Evolutionary conservation across 2,113 vertebrate genomes (phyloP).

Genomic region (Myrmophylax atrothorax): DNA sequence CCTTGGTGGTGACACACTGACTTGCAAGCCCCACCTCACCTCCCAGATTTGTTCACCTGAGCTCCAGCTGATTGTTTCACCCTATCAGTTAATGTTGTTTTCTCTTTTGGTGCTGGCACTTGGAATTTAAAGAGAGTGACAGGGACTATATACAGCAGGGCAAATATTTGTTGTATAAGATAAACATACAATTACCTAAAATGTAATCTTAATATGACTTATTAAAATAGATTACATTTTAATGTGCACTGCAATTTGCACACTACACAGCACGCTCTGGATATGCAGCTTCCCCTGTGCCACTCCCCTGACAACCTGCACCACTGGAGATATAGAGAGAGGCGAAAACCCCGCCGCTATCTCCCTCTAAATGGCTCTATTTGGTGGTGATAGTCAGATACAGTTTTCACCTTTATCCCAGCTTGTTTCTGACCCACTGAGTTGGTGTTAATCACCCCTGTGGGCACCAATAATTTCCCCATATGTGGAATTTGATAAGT

Average conservation of each 20-base stretch:
- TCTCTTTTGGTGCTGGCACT: constrained; percentile 1
- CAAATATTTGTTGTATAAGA: constrained; percentile 74
- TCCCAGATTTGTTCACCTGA: not conserved
- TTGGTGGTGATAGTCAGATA: constrained; percentile 92
- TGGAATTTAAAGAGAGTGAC: constrained; percentile 46
- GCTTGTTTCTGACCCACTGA: constrained; percentile 93
- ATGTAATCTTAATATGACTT: constrained; percentile 81
- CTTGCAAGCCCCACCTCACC: not conserved
- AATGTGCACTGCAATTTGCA: constrained; percentile 79
- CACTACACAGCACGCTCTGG: constrained; percentile 59
- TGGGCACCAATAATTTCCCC: constrained; percentile 95
- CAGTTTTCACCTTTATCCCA: constrained; percentile 92
- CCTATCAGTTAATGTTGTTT: not conserved
- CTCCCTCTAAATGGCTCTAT: constrained; percentile 91
- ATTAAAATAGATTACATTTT: constrained; percentile 83
- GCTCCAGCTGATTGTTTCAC: not conserved
- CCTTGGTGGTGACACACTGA: accelerated
- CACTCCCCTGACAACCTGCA: constrained; percentile 79
- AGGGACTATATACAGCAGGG: constrained; percentile 24
- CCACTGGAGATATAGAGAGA: constrained; percentile 75
- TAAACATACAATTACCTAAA: constrained; percentile 81
- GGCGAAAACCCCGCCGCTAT: constrained; percentile 73
- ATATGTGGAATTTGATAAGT: constrained; percentile 99
- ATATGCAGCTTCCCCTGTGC: constrained; percentile 62
- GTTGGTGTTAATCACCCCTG: constrained; percentile 93